Evolutionary conservation across 2,797 vertebrate genomes (phyloP).

Genomic region (Tangara arthus): DNA sequence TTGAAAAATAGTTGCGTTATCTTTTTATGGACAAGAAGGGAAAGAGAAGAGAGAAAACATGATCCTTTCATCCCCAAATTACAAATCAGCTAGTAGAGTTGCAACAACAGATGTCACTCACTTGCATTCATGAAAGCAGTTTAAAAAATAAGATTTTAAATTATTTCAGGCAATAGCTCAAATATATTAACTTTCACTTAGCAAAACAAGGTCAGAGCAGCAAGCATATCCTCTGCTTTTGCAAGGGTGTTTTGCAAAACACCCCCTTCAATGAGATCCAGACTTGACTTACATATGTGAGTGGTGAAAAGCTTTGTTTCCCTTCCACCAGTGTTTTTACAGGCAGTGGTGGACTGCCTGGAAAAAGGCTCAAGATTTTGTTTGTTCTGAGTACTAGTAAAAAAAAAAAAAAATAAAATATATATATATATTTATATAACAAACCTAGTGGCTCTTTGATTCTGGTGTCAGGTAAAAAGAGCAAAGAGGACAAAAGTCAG

Average conservation of each 20-base stretch:
- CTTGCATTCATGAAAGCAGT: neutral
- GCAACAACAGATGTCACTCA: neutral
- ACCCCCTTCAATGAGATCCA: neutral
- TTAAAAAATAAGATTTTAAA: neutral
- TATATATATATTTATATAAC: neutral
- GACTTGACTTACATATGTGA: neutral
- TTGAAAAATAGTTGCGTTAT: neutral
- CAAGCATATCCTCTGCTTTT: neutral
- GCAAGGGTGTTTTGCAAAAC: neutral
- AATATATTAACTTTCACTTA: neutral
- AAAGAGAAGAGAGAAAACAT: neutral
- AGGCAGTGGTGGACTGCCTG: neutral
- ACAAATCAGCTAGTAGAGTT: neutral
- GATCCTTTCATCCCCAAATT: neutral
- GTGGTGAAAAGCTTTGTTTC: neutral
- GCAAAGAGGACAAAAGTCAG: neutral
- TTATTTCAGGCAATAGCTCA: neutral
- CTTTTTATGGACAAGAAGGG: neutral
- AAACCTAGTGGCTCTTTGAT: neutral
- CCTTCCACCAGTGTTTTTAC: neutral
- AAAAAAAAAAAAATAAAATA: neutral
- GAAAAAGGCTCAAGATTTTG: neutral
- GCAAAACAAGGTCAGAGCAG: neutral
- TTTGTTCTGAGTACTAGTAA: neutral
- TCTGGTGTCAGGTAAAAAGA: neutral